Evolutionary conservation across 2,113 vertebrate species (phyloP).

Genomic region (Neodontobutis hainanensis): DNA sequence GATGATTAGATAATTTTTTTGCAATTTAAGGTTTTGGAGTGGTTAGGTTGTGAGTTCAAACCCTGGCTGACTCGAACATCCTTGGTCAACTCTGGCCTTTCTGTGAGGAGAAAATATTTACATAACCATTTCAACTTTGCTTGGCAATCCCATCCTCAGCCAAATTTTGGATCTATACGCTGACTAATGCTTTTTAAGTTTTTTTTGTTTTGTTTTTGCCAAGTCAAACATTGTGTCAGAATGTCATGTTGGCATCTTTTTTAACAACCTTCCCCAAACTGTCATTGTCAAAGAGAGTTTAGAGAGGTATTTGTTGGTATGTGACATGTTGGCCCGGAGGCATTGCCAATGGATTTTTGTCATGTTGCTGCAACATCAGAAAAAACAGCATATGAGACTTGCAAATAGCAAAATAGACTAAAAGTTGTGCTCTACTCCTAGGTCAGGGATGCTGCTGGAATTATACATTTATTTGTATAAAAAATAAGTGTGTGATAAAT

Average conservation of each 20-base stretch:
- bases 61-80: no score
- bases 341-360: constrained; percentile 16
- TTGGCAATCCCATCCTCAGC: neutral
- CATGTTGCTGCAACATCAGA: constrained; percentile 10
- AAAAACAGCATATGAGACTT: constrained; percentile 12
- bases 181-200: constrained; percentile 3
- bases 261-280: constrained; percentile 31
- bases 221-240: constrained; percentile 32
- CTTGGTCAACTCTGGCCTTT: no score
- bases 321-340: constrained; percentile 29
- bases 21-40: no score
- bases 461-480: no score
- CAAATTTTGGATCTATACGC: neutral
- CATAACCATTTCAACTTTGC: no score
- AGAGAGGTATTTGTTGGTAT: constrained; percentile 14
- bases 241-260: constrained; percentile 36
- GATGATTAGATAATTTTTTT: no score
- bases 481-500: no score
- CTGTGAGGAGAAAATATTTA: no score
- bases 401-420: neutral
- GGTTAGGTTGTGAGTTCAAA: no score
- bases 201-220: constrained; percentile 32
- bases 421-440: neutral
- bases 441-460: neutral
- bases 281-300: constrained; percentile 40